A percentile compares a stretch with the other conserved stretches of the same genome.
phyloP scores from a whole-genome alignment of 1,140 invertebrate species.

The roundworm (Caenorhabditis elegans) region WBcel235 BX284604.4:6973001-6973500 shows the following conservation, averaged over 20 bases:
- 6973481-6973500: not conserved
- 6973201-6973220: not conserved
- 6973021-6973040: too few species aligned
- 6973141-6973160: not conserved
- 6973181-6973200: not conserved
- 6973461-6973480: not conserved
- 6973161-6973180: not conserved
- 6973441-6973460: not conserved
- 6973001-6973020: too few species aligned
- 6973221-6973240: not conserved
- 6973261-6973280: not conserved
- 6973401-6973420: not conserved
- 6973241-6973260: not conserved
- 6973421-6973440: not conserved
- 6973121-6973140: constrained; percentile 5
- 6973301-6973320: not conserved
- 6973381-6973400: not conserved
- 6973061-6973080: too few species aligned
- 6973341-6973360: not conserved
- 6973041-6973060: too few species aligned
- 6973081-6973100: too few species aligned
- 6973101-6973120: constrained; percentile 9
- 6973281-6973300: not conserved
- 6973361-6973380: not conserved
- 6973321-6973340: not conserved